These are phyloP conservation scores for Hyperopisus bebe DNA, from an alignment of 2,113 vertebrate genomes.

Conservation along the genomic window DNA sequence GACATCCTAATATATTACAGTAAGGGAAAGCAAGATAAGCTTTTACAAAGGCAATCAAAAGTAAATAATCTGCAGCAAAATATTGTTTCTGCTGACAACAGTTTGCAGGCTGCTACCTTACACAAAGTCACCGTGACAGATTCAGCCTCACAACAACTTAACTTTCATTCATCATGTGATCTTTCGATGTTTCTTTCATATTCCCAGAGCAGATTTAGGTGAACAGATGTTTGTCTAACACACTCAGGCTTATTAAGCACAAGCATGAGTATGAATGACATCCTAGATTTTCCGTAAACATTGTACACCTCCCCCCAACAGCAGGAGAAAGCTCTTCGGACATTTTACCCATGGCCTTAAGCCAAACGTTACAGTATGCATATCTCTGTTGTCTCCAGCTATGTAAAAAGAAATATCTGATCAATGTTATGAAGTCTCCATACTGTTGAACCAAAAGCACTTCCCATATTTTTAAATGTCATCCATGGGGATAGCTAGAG, in stretches of 20 bases:
- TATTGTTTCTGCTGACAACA: background rate
- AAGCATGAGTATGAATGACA: background rate
- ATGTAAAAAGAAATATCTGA: background rate
- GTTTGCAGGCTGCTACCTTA: background rate
- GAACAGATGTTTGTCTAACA: background rate
- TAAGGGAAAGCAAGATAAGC: slow-evolving; percentile 4
- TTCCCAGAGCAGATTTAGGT: background rate
- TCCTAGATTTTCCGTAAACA: background rate
- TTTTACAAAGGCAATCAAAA: slow-evolving; percentile 1
- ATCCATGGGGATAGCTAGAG: background rate
- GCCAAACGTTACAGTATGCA: background rate
- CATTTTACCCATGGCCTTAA: background rate
- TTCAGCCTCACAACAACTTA: background rate
- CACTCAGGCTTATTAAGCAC: background rate
- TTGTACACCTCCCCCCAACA: background rate
- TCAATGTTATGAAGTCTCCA: background rate
- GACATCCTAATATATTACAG: slow-evolving; percentile 4
- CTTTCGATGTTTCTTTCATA: background rate
- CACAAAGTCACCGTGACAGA: background rate
- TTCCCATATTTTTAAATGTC: background rate
- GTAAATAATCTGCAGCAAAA: background rate
- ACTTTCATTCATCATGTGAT: background rate
- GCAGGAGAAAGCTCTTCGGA: background rate
- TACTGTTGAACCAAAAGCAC: background rate
- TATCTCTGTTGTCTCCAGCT: background rate